These are phyloP conservation scores for Hemichromis elongatus DNA, from an alignment of 2,113 vertebrate species.

Conservation along the genomic window DNA sequence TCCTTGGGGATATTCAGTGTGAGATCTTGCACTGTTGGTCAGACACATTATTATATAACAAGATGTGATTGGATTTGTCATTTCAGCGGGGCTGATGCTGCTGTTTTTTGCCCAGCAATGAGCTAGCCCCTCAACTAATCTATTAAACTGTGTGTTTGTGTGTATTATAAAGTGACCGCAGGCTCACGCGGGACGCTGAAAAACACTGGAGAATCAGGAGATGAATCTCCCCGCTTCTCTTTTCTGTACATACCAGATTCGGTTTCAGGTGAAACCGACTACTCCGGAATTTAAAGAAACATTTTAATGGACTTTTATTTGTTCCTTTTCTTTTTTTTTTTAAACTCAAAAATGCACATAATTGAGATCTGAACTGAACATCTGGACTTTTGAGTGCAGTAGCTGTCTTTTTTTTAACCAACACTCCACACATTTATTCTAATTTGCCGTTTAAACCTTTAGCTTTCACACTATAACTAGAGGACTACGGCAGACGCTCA, in stretches of 20 bases:
- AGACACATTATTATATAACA: neutral
- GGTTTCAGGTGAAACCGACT: constrained; percentile 19
- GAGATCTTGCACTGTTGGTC: neutral
- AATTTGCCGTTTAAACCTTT: constrained; percentile 24
- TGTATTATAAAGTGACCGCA: neutral
- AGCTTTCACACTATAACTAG: constrained; percentile 1
- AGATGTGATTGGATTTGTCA: neutral
- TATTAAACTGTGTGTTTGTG: constrained; percentile 44
- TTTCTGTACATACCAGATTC: constrained; percentile 10
- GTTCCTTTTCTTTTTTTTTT: neutral
- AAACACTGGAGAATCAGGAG: neutral
- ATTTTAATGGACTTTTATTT: neutral
- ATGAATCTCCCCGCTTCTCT: neutral
- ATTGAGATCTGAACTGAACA: constrained; percentile 13
- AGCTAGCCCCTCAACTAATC: neutral
- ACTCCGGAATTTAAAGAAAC: constrained; percentile 1
- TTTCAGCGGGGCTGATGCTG: constrained; percentile 1
- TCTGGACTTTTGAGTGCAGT: constrained; percentile 14
- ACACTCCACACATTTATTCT: constrained; percentile 14
- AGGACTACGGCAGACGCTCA: constrained; percentile 14
- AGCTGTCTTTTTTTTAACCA: neutral
- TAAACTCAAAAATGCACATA: constrained; percentile 16
- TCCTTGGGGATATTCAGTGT: neutral
- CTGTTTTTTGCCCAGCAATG: constrained; percentile 17
- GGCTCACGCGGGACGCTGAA: neutral